phyloP scores from a whole-genome alignment of 2,888 invertebrate species.

The Fragum sueziense region DNA sequence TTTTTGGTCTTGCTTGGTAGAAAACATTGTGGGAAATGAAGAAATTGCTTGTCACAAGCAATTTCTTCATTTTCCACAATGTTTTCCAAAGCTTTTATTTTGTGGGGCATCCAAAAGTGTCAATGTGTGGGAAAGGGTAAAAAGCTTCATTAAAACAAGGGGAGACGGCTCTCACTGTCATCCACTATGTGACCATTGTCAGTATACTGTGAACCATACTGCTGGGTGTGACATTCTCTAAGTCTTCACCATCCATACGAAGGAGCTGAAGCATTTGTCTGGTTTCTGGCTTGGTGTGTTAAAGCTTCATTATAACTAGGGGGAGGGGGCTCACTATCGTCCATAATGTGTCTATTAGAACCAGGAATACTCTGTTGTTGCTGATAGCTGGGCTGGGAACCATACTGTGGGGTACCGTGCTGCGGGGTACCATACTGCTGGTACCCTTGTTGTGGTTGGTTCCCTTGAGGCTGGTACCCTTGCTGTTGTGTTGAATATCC shows the following conservation, averaged over 20 bases:
- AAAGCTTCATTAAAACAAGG: no score
- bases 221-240: no score
- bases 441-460: conserved; percentile 6
- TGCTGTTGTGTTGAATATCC: conserved; percentile 41
- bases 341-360: conserved; percentile 39
- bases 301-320: conserved; percentile 50
- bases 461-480: conserved; percentile 14
- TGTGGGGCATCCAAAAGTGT: no score
- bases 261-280: conserved; percentile 20
- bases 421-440: conserved; percentile 7
- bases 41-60: background rate
- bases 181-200: no score
- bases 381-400: conserved; percentile 1
- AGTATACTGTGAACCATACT: no score
- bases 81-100: no score
- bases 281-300: background rate
- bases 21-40: conserved; percentile 4
- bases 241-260: conserved; percentile 20
- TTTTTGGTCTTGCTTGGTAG: background rate
- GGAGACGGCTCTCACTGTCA: no score
- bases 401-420: background rate
- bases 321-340: conserved; percentile 54
- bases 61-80: background rate
- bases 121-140: no score
- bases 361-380: conserved; percentile 27